Conservation (phyloP, 2,888 invertebrate genomes). For the Conistra vaccinii region DNA sequence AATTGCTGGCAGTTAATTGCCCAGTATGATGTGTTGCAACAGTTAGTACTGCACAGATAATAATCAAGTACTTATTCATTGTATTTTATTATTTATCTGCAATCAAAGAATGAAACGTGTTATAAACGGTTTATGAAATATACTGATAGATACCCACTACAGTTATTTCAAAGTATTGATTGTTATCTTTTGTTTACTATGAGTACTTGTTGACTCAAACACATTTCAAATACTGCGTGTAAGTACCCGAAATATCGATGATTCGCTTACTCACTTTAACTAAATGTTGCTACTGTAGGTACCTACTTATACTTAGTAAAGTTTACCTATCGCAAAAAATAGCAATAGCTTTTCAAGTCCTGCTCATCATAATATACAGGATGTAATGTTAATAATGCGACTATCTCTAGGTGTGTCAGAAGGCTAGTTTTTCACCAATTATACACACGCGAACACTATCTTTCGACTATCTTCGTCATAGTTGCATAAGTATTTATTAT, state of each 20-base stretch:
- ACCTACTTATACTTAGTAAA: neutral
- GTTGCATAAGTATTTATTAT: too few relatives aligned
- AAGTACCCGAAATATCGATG: constrained; percentile 46
- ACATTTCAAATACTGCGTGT: constrained; percentile 35
- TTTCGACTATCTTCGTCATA: too few relatives aligned
- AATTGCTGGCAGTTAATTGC: constrained; percentile 65
- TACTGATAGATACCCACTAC: constrained; percentile 23
- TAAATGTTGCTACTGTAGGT: constrained; percentile 18
- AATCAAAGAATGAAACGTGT: constrained; percentile 63
- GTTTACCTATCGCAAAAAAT: constrained; percentile 6
- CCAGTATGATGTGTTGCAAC: constrained; percentile 63
- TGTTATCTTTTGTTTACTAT: constrained; percentile 58
- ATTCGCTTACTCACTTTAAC: constrained; percentile 30
- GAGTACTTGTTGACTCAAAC: constrained; percentile 57
- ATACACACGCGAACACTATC: too few relatives aligned
- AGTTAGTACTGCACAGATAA: constrained; percentile 67
- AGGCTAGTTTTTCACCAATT: neutral
- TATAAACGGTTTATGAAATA: constrained; percentile 63
- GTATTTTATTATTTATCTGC: constrained; percentile 68
- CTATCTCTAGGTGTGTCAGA: neutral
- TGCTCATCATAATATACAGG: neutral
- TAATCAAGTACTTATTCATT: constrained; percentile 62
- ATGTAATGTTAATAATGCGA: neutral
- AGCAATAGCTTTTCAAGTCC: constrained; percentile 7
- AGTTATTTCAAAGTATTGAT: constrained; percentile 60